These are phyloP conservation scores for Tetheella fluctuosa DNA, from an alignment of 2,888 invertebrate genomes.

Conservation along the genomic window DNA sequence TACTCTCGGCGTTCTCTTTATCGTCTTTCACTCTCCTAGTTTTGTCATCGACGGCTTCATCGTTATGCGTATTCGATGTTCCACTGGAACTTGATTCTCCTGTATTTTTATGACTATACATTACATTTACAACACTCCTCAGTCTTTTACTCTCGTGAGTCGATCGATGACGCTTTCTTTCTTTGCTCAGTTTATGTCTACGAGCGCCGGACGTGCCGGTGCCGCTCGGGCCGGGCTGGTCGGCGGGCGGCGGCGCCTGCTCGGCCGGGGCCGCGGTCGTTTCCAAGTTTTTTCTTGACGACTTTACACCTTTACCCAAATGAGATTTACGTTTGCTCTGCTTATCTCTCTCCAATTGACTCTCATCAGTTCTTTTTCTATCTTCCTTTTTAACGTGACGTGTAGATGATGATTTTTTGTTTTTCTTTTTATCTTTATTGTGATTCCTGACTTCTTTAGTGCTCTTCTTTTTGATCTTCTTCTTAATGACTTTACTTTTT, in stretches of 20 bases:
- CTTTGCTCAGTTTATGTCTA: constrained; percentile 26
- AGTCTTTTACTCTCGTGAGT: constrained; percentile 65
- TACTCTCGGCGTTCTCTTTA: neutral
- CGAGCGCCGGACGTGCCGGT: constrained; percentile 20
- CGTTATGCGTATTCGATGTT: constrained; percentile 24
- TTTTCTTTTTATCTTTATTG: constrained; percentile 40
- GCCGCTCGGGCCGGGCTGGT: constrained; percentile 27
- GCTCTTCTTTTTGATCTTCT: constrained; percentile 41
- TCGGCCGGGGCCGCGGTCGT: constrained; percentile 4
- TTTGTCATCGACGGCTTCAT: constrained; percentile 25
- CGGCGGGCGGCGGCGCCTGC: constrained; percentile 8
- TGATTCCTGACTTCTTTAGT: constrained; percentile 41
- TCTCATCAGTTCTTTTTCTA: constrained; percentile 15
- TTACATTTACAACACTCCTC: constrained; percentile 72
- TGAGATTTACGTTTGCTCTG: constrained; percentile 55
- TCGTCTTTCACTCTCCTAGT: constrained; percentile 19
- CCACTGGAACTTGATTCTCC: constrained; percentile 46
- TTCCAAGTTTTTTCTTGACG: constrained; percentile 44
- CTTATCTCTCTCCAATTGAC: constrained; percentile 37
- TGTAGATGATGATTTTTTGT: constrained; percentile 13
- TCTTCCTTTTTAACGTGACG: neutral
- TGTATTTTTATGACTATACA: constrained; percentile 46
- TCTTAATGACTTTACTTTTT: constrained; percentile 35
- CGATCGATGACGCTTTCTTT: constrained; percentile 32
- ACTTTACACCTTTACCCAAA: constrained; percentile 65